phyloP scores from a whole-genome alignment of 2,888 invertebrate species.

The Caenorhabditis sp. region DNA sequence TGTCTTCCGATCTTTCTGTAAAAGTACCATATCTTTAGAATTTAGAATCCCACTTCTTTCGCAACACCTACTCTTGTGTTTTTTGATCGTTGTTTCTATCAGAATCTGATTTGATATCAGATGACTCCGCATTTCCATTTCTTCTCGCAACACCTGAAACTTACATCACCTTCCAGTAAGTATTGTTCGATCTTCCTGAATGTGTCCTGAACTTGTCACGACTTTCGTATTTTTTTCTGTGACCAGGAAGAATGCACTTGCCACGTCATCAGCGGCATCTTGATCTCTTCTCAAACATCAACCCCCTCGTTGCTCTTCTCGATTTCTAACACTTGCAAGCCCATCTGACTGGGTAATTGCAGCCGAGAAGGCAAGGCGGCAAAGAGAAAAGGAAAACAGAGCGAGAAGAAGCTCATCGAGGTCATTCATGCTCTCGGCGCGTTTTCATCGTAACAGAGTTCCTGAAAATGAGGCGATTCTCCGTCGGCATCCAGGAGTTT shows the following conservation, averaged over 20 bases:
- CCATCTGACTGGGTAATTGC: conserved; percentile 24
- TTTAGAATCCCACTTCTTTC: too few relatives aligned
- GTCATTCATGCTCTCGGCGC: conserved; percentile 5
- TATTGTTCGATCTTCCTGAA: not conserved
- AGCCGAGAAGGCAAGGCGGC: conserved; percentile 3
- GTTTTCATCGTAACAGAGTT: not conserved
- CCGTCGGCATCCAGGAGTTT: not conserved
- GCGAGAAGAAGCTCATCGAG: not conserved
- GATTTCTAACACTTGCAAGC: conserved; percentile 8
- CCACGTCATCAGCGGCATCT: conserved; percentile 3
- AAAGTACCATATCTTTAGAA: too few relatives aligned
- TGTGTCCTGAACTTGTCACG: not conserved
- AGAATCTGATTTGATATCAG: not conserved
- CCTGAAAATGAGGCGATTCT: not conserved
- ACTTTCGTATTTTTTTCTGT: too few relatives aligned
- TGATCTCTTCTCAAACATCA: conserved; percentile 7
- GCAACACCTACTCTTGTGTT: not conserved
- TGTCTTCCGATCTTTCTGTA: too few relatives aligned
- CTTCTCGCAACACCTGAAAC: not conserved
- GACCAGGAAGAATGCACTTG: not conserved
- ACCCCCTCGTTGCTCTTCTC: not conserved
- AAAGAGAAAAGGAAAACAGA: conserved; percentile 3
- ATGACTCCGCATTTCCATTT: not conserved
- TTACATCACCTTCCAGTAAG: not conserved
- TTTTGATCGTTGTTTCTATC: not conserved